These are phyloP conservation scores for Pinna nobilis DNA, from an alignment of 1,140 invertebrate genomes.

Conservation along the genomic window DNA sequence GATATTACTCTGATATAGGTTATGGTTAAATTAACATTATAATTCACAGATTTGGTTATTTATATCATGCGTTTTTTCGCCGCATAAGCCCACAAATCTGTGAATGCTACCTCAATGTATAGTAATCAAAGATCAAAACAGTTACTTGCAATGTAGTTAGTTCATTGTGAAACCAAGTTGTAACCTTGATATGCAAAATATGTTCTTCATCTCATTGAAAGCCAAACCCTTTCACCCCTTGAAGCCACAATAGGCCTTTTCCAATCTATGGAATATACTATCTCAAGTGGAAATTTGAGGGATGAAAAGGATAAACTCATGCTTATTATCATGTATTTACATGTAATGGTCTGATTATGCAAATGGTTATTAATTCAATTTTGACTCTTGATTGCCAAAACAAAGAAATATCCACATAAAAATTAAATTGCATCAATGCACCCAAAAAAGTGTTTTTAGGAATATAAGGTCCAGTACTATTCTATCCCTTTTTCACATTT, in stretches of 20 bases:
- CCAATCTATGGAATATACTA: not conserved
- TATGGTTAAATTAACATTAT: conserved; percentile 4
- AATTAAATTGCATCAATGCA: too few relatives aligned
- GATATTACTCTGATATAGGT: conserved; percentile 23
- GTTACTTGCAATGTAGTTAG: conserved; percentile 17
- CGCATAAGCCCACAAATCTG: conserved; percentile 5
- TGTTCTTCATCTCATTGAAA: not conserved
- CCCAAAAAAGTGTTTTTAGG: too few relatives aligned
- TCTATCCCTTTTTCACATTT: too few relatives aligned
- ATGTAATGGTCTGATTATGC: too few relatives aligned
- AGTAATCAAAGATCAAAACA: conserved; percentile 29
- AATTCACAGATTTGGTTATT: not conserved
- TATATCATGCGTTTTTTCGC: conserved; percentile 12
- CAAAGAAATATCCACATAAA: too few relatives aligned
- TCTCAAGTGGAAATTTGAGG: not conserved
- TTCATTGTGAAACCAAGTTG: conserved; percentile 6
- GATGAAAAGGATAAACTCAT: not conserved
- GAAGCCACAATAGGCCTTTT: not conserved
- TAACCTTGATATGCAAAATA: conserved; percentile 5
- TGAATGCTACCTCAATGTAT: conserved; percentile 23
- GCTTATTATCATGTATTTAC: too few relatives aligned
- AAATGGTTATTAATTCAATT: too few relatives aligned
- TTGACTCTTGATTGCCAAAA: too few relatives aligned
- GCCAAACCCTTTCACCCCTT: too few relatives aligned
- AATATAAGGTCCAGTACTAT: too few relatives aligned